A percentile compares a stretch with the other conserved stretches of the same genome.
Evolutionary conservation across 2,113 vertebrate genomes (phyloP).

Genomic region (Notarius quadriscutis): DNA sequence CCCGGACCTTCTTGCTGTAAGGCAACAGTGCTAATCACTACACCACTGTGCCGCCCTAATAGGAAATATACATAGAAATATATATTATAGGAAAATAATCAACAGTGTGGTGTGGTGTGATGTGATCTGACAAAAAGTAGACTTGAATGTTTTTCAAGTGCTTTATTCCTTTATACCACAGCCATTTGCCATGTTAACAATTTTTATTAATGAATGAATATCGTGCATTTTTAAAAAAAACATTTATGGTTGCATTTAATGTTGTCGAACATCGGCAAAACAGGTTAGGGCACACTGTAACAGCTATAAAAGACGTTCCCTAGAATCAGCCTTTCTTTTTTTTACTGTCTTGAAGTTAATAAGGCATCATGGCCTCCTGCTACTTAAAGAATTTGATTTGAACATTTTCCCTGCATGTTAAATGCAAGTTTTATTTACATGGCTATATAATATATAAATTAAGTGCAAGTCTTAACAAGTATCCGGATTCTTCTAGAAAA

Average conservation of each 20-base stretch:
- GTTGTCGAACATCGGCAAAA: neutral
- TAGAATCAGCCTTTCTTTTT: neutral
- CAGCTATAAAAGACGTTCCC: neutral
- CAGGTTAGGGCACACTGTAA: neutral
- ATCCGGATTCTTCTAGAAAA: neutral
- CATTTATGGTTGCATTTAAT: neutral
- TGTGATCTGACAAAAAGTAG: neutral
- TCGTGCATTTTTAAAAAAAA: neutral
- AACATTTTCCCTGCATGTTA: neutral
- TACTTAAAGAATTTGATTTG: neutral
- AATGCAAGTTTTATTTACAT: neutral
- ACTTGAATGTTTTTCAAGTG: neutral
- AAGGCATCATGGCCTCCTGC: neutral
- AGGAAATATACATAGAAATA: no score
- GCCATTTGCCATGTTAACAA: neutral
- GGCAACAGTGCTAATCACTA: no score
- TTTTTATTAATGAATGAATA: neutral
- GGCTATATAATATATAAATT: neutral
- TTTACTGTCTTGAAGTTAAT: neutral
- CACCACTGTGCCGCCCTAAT: no score
- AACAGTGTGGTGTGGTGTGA: neutral
- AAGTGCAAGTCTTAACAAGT: no score
- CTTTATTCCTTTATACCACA: neutral
- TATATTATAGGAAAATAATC: neutral
- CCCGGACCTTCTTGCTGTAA: no score